Evolutionary conservation across 2,797 vertebrate genomes (phyloP), one percentile per base, ranked within the genome.

Genomic region (Cirrhinus mrigala): DNA sequence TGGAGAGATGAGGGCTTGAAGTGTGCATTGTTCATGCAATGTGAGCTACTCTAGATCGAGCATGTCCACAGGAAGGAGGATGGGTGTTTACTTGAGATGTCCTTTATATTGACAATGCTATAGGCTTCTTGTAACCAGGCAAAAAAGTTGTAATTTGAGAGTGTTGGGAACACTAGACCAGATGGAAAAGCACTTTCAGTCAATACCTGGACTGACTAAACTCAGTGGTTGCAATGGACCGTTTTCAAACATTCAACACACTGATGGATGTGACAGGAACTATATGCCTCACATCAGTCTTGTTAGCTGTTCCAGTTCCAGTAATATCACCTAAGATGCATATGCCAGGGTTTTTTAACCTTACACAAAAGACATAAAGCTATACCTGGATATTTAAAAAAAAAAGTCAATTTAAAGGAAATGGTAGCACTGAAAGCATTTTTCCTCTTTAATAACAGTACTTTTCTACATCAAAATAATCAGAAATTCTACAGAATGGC

Each of bases 391-490:
- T 81, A 85, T 79, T 52, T 52, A 60, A 22, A 79, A 64, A 62
- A 87, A n/a, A 71, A 48, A 81, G 27, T 10, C 14, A 22, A 79
- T 79, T 80, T 54, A 75, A 16, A 62, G 68, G 44, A 75, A 81
- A 29, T 46, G 18, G 18, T 44, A 69, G 40, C n/a, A 83, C 18
- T 79, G 11, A 56, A 64, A 75, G 37, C 16, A 22, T 73, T 46
- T 33, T 66, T 56, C 24, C 56, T 11, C 16, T 27, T 9, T 73
- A 48, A 76, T 76, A 85, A 60, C 14, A 20, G 20, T 54, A 60
- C 18, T 69, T n/a, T 52, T 86, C 71, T 70, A 73, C 62, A 80
- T 62, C n/a, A 20, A 58, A 83, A 82, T 79, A 83, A 88, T 85
- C 81, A 84, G 81, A 83, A 66, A 86, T 81, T 37, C 60, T 76